Conservation (phyloP, 2,113 vertebrate genomes). For the Hypomesus transpacificus region DNA sequence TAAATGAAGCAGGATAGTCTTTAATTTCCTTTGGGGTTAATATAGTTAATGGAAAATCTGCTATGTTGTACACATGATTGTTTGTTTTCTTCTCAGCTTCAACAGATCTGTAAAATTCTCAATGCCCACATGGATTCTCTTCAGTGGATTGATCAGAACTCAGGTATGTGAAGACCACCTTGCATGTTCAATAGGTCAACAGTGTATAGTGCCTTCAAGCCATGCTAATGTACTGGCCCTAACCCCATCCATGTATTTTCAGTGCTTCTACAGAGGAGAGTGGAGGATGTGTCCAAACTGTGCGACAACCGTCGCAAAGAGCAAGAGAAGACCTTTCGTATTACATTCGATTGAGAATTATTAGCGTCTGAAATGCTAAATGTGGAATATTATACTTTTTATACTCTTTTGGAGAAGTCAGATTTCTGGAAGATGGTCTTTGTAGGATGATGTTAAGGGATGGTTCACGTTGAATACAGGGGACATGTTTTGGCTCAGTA, state of each 20-base stretch:
- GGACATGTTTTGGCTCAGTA: too few relatives aligned
- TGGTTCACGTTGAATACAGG: too few relatives aligned
- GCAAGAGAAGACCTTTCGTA: conserved; percentile 87
- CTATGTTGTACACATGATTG: background rate
- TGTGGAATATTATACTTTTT: background rate
- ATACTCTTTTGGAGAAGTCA: too few relatives aligned
- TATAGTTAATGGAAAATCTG: background rate
- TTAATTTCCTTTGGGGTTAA: too few relatives aligned
- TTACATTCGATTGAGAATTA: conserved; percentile 76
- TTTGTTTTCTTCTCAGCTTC: conserved; percentile 71
- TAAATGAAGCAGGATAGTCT: too few relatives aligned
- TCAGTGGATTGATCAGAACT: conserved; percentile 97
- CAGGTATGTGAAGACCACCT: conserved; percentile 63
- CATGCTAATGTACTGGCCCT: too few relatives aligned
- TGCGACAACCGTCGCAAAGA: conserved; percentile 91
- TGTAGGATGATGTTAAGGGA: too few relatives aligned
- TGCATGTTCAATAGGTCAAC: background rate
- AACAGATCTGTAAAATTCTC: conserved; percentile 97
- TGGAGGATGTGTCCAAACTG: conserved; percentile 89
- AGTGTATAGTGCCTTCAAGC: background rate
- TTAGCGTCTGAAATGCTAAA: background rate
- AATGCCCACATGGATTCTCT: conserved; percentile 98
- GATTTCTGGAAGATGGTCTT: too few relatives aligned
- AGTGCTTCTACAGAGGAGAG: conserved; percentile 86
- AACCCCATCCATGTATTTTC: background rate